Base-by-base conservation (phyloP, 2,113 vertebrate genomes). In the Vicugna pacos region DNA sequence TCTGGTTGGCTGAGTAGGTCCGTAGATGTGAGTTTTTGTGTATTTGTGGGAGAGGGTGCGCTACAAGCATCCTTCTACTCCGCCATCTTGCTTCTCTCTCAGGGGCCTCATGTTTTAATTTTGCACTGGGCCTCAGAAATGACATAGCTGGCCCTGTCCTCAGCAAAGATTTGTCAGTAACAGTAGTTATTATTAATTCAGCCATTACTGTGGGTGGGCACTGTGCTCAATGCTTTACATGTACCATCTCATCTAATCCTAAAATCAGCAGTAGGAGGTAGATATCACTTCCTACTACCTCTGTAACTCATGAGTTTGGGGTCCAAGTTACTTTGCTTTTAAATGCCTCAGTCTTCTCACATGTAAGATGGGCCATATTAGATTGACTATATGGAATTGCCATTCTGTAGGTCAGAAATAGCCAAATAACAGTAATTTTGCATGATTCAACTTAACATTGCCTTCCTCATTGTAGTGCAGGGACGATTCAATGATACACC, bases 361-460 rank as follows among this genome's bases (percentile, higher is more conserved):
- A 46, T 89, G 26, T 89, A 70, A 94, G 88, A 84, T 60, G 22
- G 65, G 9, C 24, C 35, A 14, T 52, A 50, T 79, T 82, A 82
- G n/a, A 7, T 89, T 81, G 30, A 48, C 4, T 48, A 67, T 54
- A 73, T 32, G 22, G 82, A 72, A 65, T 32, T 58, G 38, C 11
- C 8, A 56, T 77, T 56, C 58, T 77, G 4, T 65, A 65, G 10
- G 5, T 67, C 12, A 80, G 8, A 64, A 83, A 89, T 32, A 13
- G 65, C 70, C 77, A 92, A 92, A 54, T 86, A 76, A 56, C 84
- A 20, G n/a, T 16, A 91, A 91, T 64, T 75, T 77, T 64, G 22
- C 60, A 75, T 50, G 28, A 70, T 52, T 96, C 65, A 64, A 48
- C 11, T 48, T 95, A 92, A 52, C 64, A 65, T 92, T 38, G n/a